Conservation (phyloP, 1,140 invertebrate genomes). For the Berghia stephanieae region DNA sequence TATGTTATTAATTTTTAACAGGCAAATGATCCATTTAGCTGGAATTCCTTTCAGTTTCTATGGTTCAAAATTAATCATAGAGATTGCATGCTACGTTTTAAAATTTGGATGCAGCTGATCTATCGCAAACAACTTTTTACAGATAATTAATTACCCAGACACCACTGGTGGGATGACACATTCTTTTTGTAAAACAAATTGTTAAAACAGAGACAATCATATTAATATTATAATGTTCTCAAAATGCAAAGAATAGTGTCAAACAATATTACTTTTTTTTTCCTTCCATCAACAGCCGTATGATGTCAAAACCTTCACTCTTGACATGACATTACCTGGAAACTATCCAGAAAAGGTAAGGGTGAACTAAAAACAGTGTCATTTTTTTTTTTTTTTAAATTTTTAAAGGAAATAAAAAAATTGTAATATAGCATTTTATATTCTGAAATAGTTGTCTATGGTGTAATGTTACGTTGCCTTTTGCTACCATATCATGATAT, state of each 20-base stretch:
- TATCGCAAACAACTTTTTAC: background rate
- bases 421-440: no score
- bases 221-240: background rate
- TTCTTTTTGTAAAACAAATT: background rate
- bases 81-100: no score
- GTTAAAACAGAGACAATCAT: background rate
- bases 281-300: constrained; percentile 52
- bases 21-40: no score
- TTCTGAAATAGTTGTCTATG: no score
- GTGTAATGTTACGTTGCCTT: background rate
- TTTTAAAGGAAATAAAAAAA: no score
- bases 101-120: background rate
- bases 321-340: constrained; percentile 46
- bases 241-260: background rate
- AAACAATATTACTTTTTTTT: background rate
- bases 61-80: no score
- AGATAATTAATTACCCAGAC: constrained; percentile 1
- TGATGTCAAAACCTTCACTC: constrained; percentile 55
- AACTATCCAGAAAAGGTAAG: constrained; percentile 53
- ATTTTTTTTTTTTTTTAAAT: background rate
- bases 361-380: background rate
- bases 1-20: no score
- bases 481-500: background rate
- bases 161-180: background rate
- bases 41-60: no score